Evolutionary conservation across 1,140 invertebrate genomes (phyloP), one percentile per base, ranked within the genome.

Genomic region (Lithobius niger): DNA sequence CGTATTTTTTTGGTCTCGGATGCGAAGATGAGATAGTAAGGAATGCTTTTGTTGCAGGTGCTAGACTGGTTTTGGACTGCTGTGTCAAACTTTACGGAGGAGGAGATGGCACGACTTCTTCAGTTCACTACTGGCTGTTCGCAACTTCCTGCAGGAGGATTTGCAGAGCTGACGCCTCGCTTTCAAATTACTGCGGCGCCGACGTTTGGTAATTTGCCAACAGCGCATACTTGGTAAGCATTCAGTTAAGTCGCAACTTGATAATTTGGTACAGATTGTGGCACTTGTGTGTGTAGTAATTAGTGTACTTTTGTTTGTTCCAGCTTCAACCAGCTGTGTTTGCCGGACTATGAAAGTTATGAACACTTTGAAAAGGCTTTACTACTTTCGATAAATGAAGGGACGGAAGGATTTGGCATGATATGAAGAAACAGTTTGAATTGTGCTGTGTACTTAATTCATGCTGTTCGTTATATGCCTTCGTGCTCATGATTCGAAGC

Each of bases 51-150:
- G 2, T 55, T 54, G 2, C 58, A 72, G 71, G 82, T 92, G 40
- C 72, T 95, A 19, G 84, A 83, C 58, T 95, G 91, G 90, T 94
- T 95, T 70, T 96, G 91, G 92, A 88, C 88, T 2, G 86, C 88
- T 45, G 82, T 95, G 19, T 83, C 82, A 57, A 89, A 88, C 69
- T 92, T 95, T 67, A 89, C 86, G 27, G 83, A 86, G 63, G 90
- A 93, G 67, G 90, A 96, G 75, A 90, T 93, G 81, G 90, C 89
- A 0, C 74, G 90, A 43, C 74, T 97, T 55, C 74, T 97, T 59
- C 91, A 97, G 71, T 96, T 96, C 70, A 91, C 87, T n/a, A 96
- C 92, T 0, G 76, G 76, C 10, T 91, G 86, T 69, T 88, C 86
- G 13, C 87, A 92, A 72, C 76, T 96, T 64, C 92, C 91, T 50